phyloP scores from a whole-genome alignment of 2,113 vertebrate genomes.

The Cyphomyrus discorhynchus region DNA sequence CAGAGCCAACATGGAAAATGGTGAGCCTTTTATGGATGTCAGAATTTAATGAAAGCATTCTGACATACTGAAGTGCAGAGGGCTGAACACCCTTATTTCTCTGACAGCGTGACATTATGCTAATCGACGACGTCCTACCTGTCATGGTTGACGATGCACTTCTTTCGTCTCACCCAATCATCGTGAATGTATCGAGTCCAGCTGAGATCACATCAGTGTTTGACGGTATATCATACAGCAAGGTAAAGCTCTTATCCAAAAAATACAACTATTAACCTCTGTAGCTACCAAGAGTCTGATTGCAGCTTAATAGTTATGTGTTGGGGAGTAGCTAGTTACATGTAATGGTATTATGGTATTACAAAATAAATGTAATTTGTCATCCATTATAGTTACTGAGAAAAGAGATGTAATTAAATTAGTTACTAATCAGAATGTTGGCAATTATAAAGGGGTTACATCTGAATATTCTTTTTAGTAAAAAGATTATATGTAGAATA shows the following conservation, averaged over 20 bases:
- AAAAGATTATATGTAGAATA: background rate
- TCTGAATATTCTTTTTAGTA: background rate
- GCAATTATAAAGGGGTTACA: background rate
- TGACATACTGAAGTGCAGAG: background rate
- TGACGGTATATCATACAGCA: constrained; percentile 91
- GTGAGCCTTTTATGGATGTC: constrained; percentile 53
- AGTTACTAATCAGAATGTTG: background rate
- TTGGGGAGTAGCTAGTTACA: background rate
- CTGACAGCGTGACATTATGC: constrained; percentile 78
- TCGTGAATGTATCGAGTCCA: constrained; percentile 75
- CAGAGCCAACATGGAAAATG: constrained; percentile 77
- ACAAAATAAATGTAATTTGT: background rate
- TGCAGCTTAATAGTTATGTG: background rate
- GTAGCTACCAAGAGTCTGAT: background rate
- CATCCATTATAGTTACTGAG: background rate
- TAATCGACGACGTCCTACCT: constrained; percentile 78
- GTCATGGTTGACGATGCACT: constrained; percentile 85
- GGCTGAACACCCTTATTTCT: constrained; percentile 13
- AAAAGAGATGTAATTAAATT: background rate
- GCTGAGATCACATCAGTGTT: constrained; percentile 97
- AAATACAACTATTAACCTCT: background rate
- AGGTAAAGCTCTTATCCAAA: constrained; percentile 61
- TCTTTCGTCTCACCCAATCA: constrained; percentile 82
- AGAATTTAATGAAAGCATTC: background rate
- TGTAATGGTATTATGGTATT: background rate